A percentile compares a stretch with the other conserved stretches of the same genome.
These are phyloP conservation scores for Erythrolamprus reginae DNA, from an alignment of 2,113 vertebrate species.

Conservation along the genomic window DNA sequence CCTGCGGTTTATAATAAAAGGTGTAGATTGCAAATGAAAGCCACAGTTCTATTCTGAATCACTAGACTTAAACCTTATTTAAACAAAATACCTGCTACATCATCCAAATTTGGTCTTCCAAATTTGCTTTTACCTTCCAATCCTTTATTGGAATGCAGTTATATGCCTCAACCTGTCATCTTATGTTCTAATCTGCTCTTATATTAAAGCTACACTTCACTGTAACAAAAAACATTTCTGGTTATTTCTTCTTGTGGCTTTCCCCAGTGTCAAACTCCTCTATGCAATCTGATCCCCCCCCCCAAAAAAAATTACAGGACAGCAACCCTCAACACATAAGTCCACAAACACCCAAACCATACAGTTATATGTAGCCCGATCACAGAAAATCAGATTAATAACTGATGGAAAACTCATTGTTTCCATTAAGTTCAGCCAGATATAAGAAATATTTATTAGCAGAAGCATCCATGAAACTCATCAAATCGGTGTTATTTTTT, in stretches of 20 bases:
- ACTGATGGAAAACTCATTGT: not conserved
- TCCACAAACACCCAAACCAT: not conserved
- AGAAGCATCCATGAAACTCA: not conserved
- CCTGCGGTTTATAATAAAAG: not conserved
- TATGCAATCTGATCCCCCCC: not conserved
- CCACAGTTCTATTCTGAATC: not conserved
- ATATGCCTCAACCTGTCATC: not conserved
- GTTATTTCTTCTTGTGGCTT: not conserved
- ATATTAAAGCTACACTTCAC: not conserved
- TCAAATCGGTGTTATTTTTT: not conserved
- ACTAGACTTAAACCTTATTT: not conserved
- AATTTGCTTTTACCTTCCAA: not conserved
- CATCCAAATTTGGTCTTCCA: not conserved
- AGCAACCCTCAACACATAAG: not conserved
- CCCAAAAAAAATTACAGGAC: not conserved
- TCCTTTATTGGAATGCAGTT: not conserved
- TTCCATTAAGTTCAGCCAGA: not conserved
- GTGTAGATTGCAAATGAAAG: not conserved
- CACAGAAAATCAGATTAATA: not conserved
- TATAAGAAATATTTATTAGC: not conserved
- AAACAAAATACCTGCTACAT: not conserved
- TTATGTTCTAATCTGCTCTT: not conserved
- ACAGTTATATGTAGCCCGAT: not conserved
- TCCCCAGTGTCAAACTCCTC: not conserved
- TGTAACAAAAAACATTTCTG: not conserved